Evolutionary conservation across 2,113 vertebrate genomes (phyloP).

Genomic region (Sclerurus mexicanus): DNA sequence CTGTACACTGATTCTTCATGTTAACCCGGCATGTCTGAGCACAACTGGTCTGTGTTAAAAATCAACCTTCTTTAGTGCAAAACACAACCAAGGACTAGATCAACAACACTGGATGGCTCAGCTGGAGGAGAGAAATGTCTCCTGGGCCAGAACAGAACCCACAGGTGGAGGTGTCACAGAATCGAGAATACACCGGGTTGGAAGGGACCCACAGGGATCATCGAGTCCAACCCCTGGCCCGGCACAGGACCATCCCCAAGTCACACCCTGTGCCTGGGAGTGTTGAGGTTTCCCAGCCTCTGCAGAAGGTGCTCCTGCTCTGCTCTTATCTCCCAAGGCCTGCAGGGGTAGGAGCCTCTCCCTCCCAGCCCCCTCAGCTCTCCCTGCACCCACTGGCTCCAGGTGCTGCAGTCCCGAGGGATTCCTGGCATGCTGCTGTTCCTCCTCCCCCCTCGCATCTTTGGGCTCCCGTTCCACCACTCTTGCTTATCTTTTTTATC

Average conservation of each 20-base stretch:
- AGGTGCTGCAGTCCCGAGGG: not conserved
- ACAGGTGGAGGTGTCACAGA: not conserved
- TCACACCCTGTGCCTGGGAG: not conserved
- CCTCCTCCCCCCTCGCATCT: not conserved
- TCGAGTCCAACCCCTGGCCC: not conserved
- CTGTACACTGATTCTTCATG: not conserved
- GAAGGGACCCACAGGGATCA: not conserved
- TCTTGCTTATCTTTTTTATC: not conserved
- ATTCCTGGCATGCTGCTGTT: not conserved
- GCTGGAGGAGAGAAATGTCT: not conserved
- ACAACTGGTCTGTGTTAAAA: not conserved
- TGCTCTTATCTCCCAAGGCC: not conserved
- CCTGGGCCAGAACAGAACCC: fast-evolving
- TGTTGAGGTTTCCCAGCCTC: not conserved
- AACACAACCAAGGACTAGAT: fast-evolving
- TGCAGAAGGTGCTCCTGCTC: not conserved
- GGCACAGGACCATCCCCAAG: not conserved
- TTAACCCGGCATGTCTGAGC: not conserved
- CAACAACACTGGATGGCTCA: not conserved
- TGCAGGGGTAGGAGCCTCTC: not conserved
- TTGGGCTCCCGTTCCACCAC: not conserved
- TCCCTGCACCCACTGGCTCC: not conserved
- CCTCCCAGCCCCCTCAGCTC: not conserved
- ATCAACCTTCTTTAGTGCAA: not conserved
- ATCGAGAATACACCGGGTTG: not conserved